Evolutionary conservation across 2,113 vertebrate genomes (phyloP), one percentile per base, ranked within the genome.

Genomic region (Sisor rabdophorus): DNA sequence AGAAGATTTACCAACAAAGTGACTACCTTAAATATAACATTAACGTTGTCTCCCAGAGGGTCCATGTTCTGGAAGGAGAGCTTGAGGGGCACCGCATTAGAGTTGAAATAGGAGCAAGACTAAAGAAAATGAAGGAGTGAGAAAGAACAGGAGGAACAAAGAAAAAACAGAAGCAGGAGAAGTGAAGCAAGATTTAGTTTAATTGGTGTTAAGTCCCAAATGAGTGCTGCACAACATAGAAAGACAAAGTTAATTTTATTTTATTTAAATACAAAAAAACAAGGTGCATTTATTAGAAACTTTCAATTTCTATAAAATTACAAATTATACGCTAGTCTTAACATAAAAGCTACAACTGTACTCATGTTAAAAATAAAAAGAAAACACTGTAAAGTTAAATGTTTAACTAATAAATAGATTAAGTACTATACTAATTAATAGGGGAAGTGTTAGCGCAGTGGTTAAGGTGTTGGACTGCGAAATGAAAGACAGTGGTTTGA

Each of bases 91-190:
- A 98, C 97, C 0, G 97, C 96, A 0, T 98, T 98, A 85, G 97
- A 98, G 87, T 96, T 99, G 89, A 97, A 99, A 88, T 96, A 98
- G 52, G 96, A 98, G 65, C 97, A 99, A 20, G 93, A 93, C 96
- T 98, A 80, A 0, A 69, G 0, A 0, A 2, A 32, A 0, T 16
- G 44, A 72, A 59, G 12, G 73, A n/a, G 78, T 53, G n/a, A 65
- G 0, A 20, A 24, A 11, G n/a, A 7, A 0, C 9, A 17, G 22
- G 67, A 44, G 7, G 3, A 12, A 63, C n/a, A 19, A 8, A 24
- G 7, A 44, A 1, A 59, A 54, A 28, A 30, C 0, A 9, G 22
- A 22, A 44, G 61, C 55, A 47, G 16, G 30, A 65, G 53, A 47
- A 26, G 8, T 22, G n/a, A 15, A 55, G 54, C 64, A 32, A 75